Base-by-base conservation (phyloP, 2,113 vertebrate species). In the Diadophis punctatus region DNA sequence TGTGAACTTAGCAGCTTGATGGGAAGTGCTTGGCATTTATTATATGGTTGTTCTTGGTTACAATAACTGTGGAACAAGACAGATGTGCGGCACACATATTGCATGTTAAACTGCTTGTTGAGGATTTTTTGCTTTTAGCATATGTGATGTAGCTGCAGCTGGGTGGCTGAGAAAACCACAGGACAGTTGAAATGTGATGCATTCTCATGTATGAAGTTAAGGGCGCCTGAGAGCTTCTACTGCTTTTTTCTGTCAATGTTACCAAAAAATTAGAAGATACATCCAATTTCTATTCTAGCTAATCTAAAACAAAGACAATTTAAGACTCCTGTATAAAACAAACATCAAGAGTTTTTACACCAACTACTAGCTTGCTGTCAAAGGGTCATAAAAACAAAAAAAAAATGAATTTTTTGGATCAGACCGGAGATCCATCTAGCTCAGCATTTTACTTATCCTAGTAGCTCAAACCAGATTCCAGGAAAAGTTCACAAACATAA, bases 1-100 rank as follows among this genome's bases (percentile, higher is more conserved):
- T 91, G 94, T 91, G 53, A 56, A 88, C 96, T 93, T 95, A 94
- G 92, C 91, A 93, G 89, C 91, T 95, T 90, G 55, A 51, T 16
- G 52, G 11, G 94, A 86, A 95, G 95, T 53, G 43, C n/a, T 91
- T 94, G 91, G 51, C 74, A 8, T 90, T 68, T 25, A 95, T 96
- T 93, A 88, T 92, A 93, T 27, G 90, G 92, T 94, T 86, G 90
- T 88, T 92, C 87, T 93, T 2, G 3, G 51, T 48, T 92, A 89
- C 63, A 23, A 23, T 93, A 48, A 11, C 56, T 90, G 48, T 1
- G 80, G 86, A 46, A n/a, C 68, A 90, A 91, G 46, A 88, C 88
- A 93, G 89, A 92, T 0, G 34, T 56, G 43, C 46, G 55, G 34
- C 86, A 93, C 52, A 88, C 23, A 1, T 30, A 39, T 92, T 56